Base-by-base conservation (phyloP, 2,113 vertebrate species). In the Spermophilus dauricus region DNA sequence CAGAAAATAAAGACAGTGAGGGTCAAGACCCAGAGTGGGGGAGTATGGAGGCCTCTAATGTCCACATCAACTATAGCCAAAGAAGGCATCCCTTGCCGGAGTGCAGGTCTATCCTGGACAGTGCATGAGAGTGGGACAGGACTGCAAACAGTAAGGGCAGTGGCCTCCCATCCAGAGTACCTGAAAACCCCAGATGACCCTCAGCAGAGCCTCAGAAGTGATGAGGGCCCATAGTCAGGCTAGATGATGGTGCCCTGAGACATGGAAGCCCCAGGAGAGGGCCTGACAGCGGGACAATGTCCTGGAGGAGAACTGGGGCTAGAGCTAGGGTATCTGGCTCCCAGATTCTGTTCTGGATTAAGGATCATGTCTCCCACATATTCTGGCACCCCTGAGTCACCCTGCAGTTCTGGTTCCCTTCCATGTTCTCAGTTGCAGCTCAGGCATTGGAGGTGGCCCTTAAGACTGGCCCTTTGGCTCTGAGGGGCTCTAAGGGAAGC, bases 181-280 rank as follows among this genome's bases (percentile, higher is more conserved):
- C 8, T 48, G 48, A 8, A 48, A 48, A 48, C 9, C 48, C 48
- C 48, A 48, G 7, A 48, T 73, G 67, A 81, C 11, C 5, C 63
- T 83, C n/a, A 70, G 63, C 17, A 67, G n/a, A 80, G 30, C 86
- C n/a, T 93, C 78, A 65, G 32, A 67, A 93, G 83, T 56, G 70
- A 91, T 48, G 61, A 96, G 42, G 42, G 42, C 34, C 45, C 72
- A 93, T 26, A 56, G 20, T 53, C 75, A 95, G 75, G 28, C 11
- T 28, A 90, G 48, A 48, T 5, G 48, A 48, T 53, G 85, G 51
- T 77, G 10, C 65, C 30, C 56, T 76, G 37, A 92, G 32, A 95
- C 26, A 67, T 45, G 51, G 48, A 94, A 61, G 65, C 32, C 56
- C 72, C 80, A 80, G 82, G 42, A 51, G 2, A 39, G 7, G n/a